These are phyloP conservation scores for Channa argus DNA, from an alignment of 2,113 vertebrate genomes.

Conservation along the genomic window DNA sequence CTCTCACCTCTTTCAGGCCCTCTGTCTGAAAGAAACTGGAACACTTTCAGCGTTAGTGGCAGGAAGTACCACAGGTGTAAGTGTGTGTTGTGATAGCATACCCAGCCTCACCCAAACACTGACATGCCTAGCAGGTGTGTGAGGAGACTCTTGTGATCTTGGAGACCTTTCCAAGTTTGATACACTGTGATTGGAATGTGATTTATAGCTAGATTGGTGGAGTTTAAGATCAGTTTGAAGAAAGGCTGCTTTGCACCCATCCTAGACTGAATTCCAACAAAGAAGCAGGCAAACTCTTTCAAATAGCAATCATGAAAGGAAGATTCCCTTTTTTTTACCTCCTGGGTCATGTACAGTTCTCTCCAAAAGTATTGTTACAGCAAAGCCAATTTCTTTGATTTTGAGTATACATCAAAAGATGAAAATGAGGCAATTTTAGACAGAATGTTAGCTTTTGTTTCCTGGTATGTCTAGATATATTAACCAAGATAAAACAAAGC, in stretches of 20 bases:
- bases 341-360: background rate
- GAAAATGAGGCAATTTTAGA: too few relatives aligned
- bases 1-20: slow-evolving; percentile 68
- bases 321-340: slow-evolving; percentile 16
- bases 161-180: slow-evolving; percentile 72
- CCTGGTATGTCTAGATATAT: too few relatives aligned
- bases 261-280: slow-evolving; percentile 12
- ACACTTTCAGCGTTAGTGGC: slow-evolving; percentile 70
- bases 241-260: slow-evolving; percentile 39
- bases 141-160: slow-evolving; percentile 72
- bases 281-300: background rate
- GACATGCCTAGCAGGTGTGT: slow-evolving; percentile 77
- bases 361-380: too few relatives aligned
- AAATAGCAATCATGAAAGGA: slow-evolving; percentile 32
- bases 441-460: too few relatives aligned
- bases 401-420: too few relatives aligned
- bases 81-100: slow-evolving; percentile 45
- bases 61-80: slow-evolving; percentile 69
- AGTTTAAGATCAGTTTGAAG: slow-evolving; percentile 51
- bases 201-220: slow-evolving; percentile 66
- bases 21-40: slow-evolving; percentile 72
- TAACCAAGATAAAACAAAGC: too few relatives aligned
- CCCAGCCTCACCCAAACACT: slow-evolving; percentile 65
- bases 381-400: too few relatives aligned
- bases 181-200: slow-evolving; percentile 69